Conservation (phyloP, 2,888 invertebrate species). For the Diaperis boleti region DNA sequence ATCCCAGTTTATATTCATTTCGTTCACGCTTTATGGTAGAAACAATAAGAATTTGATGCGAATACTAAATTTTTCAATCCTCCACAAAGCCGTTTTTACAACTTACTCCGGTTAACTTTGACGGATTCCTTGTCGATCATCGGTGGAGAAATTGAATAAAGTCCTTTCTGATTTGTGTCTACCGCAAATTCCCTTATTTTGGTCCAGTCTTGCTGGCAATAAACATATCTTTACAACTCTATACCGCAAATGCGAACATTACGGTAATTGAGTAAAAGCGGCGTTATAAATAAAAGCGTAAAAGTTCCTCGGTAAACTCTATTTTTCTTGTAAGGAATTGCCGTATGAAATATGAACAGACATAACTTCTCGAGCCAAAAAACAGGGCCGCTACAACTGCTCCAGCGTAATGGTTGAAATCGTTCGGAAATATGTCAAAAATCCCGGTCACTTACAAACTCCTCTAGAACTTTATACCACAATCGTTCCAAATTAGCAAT, state of each 20-base stretch:
- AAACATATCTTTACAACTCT: too few species aligned
- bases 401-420: neutral
- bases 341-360: neutral
- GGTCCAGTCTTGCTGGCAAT: too few species aligned
- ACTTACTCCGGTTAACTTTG: too few species aligned
- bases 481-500: neutral
- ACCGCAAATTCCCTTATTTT: too few species aligned
- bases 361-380: neutral
- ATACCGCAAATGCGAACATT: too few species aligned
- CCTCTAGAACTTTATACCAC: neutral
- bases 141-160: neutral
- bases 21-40: neutral
- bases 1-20: neutral
- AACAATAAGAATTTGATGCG: neutral
- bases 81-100: neutral
- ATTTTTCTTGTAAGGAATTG: neutral
- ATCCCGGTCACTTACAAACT: too few species aligned
- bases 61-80: neutral
- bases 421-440: neutral
- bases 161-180: too few species aligned
- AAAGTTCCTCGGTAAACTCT: neutral
- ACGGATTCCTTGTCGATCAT: neutral
- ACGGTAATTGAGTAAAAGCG: neutral
- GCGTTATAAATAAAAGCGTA: too few species aligned
- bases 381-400: neutral